These are phyloP conservation scores for Athalia cordata DNA, from an alignment of 2,888 invertebrate species.

Conservation along the genomic window DNA sequence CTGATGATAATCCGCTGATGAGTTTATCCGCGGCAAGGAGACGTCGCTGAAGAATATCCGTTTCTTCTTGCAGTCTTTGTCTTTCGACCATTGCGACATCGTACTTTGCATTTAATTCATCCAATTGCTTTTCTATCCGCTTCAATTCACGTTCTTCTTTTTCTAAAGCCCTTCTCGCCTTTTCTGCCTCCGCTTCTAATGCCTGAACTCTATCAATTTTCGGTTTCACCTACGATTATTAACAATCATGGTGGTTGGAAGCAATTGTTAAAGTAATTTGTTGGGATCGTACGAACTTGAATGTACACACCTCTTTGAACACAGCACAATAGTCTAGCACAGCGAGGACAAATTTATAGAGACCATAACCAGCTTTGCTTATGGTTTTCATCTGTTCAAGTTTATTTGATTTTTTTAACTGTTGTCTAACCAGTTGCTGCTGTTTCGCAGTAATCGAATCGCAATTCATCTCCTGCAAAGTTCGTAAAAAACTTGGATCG, in stretches of 20 bases:
- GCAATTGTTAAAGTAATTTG: background rate
- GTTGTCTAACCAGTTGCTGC: constrained; percentile 81
- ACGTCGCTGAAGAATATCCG: constrained; percentile 86
- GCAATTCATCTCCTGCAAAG: constrained; percentile 90
- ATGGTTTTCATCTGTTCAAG: constrained; percentile 89
- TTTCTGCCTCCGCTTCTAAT: constrained; percentile 83
- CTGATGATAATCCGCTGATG: constrained; percentile 90
- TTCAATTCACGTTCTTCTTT: constrained; percentile 80
- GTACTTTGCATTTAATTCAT: constrained; percentile 83
- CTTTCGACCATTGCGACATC: constrained; percentile 82
- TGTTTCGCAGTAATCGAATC: constrained; percentile 84
- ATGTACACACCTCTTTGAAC: constrained; percentile 80
- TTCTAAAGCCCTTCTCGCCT: constrained; percentile 75
- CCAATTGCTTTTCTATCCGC: constrained; percentile 82
- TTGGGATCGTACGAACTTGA: background rate
- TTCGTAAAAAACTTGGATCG: constrained; percentile 88
- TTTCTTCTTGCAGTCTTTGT: constrained; percentile 86
- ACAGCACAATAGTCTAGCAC: constrained; percentile 94
- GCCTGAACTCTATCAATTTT: constrained; percentile 89
- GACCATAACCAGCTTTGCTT: constrained; percentile 90
- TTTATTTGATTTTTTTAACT: constrained; percentile 83
- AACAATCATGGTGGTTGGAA: background rate
- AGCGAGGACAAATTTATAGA: constrained; percentile 89
- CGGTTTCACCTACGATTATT: constrained; percentile 77
- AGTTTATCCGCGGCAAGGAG: constrained; percentile 91